Evolutionary conservation across 1,140 invertebrate genomes (phyloP), one percentile per base, ranked within the genome.

Genomic region (Anthonomus grandis): DNA sequence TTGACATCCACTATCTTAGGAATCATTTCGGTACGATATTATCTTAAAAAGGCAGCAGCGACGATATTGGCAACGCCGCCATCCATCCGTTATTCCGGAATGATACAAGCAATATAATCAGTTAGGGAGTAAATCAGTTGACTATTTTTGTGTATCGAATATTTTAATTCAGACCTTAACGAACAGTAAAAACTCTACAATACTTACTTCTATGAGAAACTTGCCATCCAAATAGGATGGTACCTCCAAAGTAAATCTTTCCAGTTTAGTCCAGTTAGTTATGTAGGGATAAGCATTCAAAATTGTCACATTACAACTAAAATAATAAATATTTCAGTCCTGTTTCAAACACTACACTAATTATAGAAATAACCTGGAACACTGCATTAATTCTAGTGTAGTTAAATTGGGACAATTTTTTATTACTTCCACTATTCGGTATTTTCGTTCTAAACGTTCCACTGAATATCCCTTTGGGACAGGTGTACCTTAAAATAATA

Each of bases 251-350:
- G 49, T 59, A 1, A 59, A 4, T 18, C 22, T 52, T 50, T 53
- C 48, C 41, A 59, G 47, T 19, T 34, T 13, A 22, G 5, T 34
- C 34, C 47, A 59, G 2, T 46, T 31, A 42, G 31, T 36, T 37
- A 59, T 59, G 3, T 52, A 52, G 1, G 42, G 41, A 51, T 52
- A 59, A 6, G 37, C 39, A 46, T 53, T 34, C 10, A 52, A 8
- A 21, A 59, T 59, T 37, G 57, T 37, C 23, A 59, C 42, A 21
- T 59, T 59, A 27, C 57, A 59, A 41, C 57, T 59, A 37, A 47
- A 52, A 59, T 12, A 53, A 15, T 15, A 53, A 53, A 53, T 24
- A 42, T 41, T 41, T 25, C 37, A n/a, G 6, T 51, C 17, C 13
- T 31, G 21, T 48, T 18, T 12, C 25, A 36, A 25, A 39, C 12